A percentile compares a stretch with the other conserved stretches of the same genome.
These are phyloP conservation scores for Alitta virens DNA, from an alignment of 2,888 invertebrate species.

Conservation along the genomic window DNA sequence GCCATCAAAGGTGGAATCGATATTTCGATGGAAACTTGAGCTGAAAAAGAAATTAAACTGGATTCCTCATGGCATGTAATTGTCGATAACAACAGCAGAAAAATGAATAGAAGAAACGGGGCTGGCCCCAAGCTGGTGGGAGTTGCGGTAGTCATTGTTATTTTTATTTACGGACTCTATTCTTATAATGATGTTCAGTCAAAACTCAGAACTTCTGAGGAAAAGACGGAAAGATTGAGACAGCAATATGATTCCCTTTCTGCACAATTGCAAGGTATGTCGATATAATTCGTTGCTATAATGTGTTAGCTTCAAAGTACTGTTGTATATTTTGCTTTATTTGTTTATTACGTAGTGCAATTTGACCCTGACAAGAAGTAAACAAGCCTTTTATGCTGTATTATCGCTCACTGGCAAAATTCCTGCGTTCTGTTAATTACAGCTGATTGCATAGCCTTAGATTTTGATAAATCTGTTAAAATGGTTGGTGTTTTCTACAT, in stretches of 20 bases:
- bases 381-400: too few species aligned
- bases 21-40: not conserved
- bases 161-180: slow-evolving; percentile 39
- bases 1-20: slow-evolving; percentile 8
- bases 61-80: not conserved
- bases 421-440: too few species aligned
- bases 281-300: not conserved
- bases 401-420: too few species aligned
- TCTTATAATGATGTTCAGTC: slow-evolving; percentile 37
- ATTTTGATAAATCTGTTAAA: too few species aligned
- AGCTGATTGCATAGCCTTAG: too few species aligned
- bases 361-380: too few species aligned
- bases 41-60: not conserved
- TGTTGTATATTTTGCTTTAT: not conserved
- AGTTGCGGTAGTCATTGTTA: slow-evolving; percentile 8
- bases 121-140: slow-evolving; percentile 8
- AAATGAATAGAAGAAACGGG: slow-evolving; percentile 16
- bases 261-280: slow-evolving; percentile 41
- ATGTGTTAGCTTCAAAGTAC: not conserved
- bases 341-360: too few species aligned
- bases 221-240: slow-evolving; percentile 38
- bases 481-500: too few species aligned
- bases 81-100: not conserved
- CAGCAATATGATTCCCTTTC: slow-evolving; percentile 41
- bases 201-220: slow-evolving; percentile 38